Evolutionary conservation across 1,140 invertebrate genomes (phyloP).

Genomic region (Drosophila repleta): DNA sequence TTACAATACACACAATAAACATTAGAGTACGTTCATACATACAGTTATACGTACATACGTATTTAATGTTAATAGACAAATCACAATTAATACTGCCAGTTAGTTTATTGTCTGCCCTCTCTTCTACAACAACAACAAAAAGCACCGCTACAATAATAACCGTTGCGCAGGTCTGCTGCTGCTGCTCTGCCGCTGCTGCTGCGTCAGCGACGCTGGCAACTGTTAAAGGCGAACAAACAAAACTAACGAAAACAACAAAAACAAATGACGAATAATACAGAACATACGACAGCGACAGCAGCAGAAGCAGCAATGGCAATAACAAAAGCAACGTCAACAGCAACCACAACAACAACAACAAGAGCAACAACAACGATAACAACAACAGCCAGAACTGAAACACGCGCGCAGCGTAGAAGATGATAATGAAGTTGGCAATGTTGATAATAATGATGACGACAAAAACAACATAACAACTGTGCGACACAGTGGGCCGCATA

Average conservation of each 20-base stretch:
- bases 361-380: conserved; percentile 18
- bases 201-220: conserved; percentile 48
- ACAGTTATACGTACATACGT: conserved; percentile 15
- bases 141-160: conserved; percentile 32
- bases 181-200: conserved; percentile 33
- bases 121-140: conserved; percentile 5
- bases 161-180: conserved; percentile 31
- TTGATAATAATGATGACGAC: conserved; percentile 73
- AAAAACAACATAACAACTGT: conserved; percentile 70
- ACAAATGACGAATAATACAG: conserved; percentile 53
- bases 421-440: conserved; percentile 71
- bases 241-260: conserved; percentile 55
- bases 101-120: conserved; percentile 62
- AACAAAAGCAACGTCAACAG: conserved; percentile 33
- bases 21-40: neutral
- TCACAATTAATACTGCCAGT: conserved; percentile 74
- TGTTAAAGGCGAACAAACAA: conserved; percentile 56
- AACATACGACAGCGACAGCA: conserved; percentile 45
- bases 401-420: conserved; percentile 66
- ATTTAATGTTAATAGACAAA: conserved; percentile 79
- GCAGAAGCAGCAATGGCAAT: neutral
- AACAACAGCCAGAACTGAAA: conserved; percentile 51
- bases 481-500: conserved; percentile 51
- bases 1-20: conserved; percentile 4
- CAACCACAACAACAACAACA: conserved; percentile 17